A percentile compares a stretch with the other conserved stretches of the same genome.
Conservation (phyloP, 2,113 vertebrate genomes). For the Actenoides lindsayi region DNA sequence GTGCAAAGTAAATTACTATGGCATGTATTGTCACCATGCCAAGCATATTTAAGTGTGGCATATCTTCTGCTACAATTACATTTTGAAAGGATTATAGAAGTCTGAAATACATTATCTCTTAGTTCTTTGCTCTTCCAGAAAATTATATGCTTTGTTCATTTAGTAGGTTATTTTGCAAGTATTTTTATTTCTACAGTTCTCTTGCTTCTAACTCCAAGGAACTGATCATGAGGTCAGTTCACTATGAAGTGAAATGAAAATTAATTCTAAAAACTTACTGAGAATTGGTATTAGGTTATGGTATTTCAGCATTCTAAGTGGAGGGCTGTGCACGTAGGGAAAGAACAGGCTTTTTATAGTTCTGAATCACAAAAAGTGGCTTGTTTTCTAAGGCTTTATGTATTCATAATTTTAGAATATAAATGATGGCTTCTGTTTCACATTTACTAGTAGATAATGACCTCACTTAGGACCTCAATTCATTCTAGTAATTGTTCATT, state of each 20-base stretch:
- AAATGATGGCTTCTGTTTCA: background rate
- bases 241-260: background rate
- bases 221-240: background rate
- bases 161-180: background rate
- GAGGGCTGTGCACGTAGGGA: background rate
- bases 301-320: background rate
- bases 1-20: background rate
- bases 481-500: background rate
- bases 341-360: background rate
- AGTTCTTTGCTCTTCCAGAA: background rate
- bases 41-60: background rate
- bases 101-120: background rate
- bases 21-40: background rate
- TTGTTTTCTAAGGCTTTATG: background rate
- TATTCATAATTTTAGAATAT: background rate
- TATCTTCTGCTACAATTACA: background rate
- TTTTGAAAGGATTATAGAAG: background rate
- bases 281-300: background rate
- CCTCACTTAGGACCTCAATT: background rate
- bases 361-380: background rate
- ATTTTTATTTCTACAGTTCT: background rate
- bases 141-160: background rate
- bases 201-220: background rate
- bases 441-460: background rate
- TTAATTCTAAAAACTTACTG: background rate